Evolutionary conservation across 1,140 invertebrate species (phyloP).

Genomic region (Tetragonula clypearis): DNA sequence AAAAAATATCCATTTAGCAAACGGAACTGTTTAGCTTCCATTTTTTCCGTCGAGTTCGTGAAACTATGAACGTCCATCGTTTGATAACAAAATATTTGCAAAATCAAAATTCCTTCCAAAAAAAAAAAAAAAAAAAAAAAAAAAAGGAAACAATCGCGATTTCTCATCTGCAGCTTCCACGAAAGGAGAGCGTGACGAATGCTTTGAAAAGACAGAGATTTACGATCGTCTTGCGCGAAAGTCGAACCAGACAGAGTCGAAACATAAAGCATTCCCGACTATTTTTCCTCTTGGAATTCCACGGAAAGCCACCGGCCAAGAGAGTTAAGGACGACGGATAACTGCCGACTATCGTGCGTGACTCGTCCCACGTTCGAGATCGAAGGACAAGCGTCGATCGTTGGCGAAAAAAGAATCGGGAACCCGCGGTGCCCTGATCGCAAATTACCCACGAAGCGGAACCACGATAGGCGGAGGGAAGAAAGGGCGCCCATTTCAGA

Average conservation of each 20-base stretch:
- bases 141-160: no score
- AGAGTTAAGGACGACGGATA: neutral
- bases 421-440: slow-evolving; percentile 35
- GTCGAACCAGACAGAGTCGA: slow-evolving; percentile 4
- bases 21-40: no score
- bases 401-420: slow-evolving; percentile 42
- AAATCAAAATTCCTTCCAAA: no score
- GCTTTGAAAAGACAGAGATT: neutral
- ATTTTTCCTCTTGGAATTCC: neutral
- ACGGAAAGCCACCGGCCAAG: neutral
- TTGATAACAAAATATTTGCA: no score
- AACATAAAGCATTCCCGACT: neutral
- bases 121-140: no score
- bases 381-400: slow-evolving; percentile 32
- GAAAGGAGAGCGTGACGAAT: neutral
- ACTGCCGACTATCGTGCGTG: neutral
- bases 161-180: no score
- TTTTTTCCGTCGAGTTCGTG: no score
- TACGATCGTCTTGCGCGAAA: slow-evolving; percentile 28
- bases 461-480: slow-evolving; percentile 1
- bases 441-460: slow-evolving; percentile 53
- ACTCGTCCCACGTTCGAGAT: slow-evolving; percentile 19
- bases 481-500: slow-evolving; percentile 32
- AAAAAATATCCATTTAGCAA: no score
- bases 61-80: no score